Evolutionary conservation across 2,888 invertebrate species (phyloP).

Genomic region (Pecten maximus): DNA sequence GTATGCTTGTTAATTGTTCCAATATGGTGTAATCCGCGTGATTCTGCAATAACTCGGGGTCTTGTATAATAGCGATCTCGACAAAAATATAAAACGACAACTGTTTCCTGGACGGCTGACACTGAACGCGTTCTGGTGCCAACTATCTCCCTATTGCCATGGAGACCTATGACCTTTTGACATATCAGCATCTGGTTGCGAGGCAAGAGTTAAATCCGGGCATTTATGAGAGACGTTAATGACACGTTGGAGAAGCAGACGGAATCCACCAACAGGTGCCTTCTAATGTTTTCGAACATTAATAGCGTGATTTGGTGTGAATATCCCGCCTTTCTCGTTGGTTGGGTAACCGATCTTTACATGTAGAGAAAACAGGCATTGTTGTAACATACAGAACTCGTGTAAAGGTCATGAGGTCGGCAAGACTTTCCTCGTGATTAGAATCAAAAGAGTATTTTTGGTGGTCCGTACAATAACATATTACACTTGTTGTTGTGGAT

Average conservation of each 20-base stretch:
- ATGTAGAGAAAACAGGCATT: not conserved
- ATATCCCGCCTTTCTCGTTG: constrained; percentile 11
- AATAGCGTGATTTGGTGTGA: constrained; percentile 1
- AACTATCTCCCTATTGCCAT: not conserved
- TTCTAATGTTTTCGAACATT: not conserved
- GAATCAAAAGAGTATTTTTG: not conserved
- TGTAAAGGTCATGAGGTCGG: not conserved
- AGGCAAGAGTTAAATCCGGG: constrained; percentile 13
- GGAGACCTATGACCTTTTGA: constrained; percentile 33
- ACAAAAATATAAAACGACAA: not conserved
- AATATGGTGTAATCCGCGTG: not conserved
- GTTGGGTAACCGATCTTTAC: not conserved
- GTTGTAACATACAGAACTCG: not conserved
- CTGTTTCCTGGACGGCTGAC: not conserved
- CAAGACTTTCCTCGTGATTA: not conserved
- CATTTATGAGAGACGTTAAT: not conserved
- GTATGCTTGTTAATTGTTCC: not conserved
- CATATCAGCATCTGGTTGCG: constrained; percentile 30
- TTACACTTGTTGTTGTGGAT: not conserved
- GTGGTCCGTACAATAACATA: not conserved
- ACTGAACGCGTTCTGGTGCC: not conserved
- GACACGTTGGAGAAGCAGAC: not conserved
- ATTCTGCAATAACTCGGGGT: not conserved
- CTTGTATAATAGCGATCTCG: not conserved
- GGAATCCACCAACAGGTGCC: not conserved